Evolutionary conservation across 2,797 vertebrate genomes (phyloP).

Genomic region (Pseudomugil tenellus): DNA sequence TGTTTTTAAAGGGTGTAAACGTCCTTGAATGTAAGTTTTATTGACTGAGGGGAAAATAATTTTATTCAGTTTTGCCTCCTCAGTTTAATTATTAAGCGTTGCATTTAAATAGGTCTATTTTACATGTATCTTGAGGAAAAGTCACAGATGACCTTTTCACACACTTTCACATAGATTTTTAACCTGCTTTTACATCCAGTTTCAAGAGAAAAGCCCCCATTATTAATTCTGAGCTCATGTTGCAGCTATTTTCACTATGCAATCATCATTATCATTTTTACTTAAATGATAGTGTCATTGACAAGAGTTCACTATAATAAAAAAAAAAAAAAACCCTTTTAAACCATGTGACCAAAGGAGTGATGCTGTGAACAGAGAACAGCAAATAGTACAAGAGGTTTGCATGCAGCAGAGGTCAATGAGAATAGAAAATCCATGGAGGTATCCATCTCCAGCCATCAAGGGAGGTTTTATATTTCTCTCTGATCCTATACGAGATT

Average conservation of each 20-base stretch:
- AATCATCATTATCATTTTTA: background rate
- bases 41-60: constrained; percentile 11
- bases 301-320: background rate
- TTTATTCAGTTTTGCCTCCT: background rate
- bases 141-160: constrained; percentile 6
- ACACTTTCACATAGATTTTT: constrained; percentile 43
- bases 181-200: constrained; percentile 27
- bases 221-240: constrained; percentile 14
- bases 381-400: too few relatives aligned
- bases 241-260: constrained; percentile 11
- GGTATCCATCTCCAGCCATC: too few relatives aligned
- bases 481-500: too few relatives aligned
- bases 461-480: too few relatives aligned
- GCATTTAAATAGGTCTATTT: constrained; percentile 14
- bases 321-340: background rate
- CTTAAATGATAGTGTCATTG: background rate
- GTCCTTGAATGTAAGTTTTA: constrained; percentile 1
- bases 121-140: constrained; percentile 27
- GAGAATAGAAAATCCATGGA: too few relatives aligned
- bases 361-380: too few relatives aligned
- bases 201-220: constrained; percentile 31
- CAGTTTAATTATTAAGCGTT: constrained; percentile 18
- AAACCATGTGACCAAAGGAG: too few relatives aligned
- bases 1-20: background rate
- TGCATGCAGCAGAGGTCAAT: too few relatives aligned